Conservation (phyloP, 2,888 invertebrate genomes). For the Alsophila aescularia region DNA sequence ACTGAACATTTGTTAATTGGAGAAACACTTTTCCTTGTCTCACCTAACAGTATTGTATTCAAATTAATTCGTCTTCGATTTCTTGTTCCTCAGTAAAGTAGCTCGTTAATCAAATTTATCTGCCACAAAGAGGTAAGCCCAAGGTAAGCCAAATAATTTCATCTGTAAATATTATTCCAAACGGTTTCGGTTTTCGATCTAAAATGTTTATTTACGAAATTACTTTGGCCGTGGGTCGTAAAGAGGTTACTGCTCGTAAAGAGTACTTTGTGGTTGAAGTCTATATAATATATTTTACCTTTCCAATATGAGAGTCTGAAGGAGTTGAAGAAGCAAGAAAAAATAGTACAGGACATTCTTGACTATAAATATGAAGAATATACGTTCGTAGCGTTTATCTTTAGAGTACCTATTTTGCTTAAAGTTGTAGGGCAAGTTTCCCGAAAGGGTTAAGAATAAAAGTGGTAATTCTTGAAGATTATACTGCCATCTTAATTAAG, state of each 20-base stretch:
- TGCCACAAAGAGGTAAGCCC: slow-evolving; percentile 11
- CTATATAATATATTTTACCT: slow-evolving; percentile 5
- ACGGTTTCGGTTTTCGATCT: slow-evolving; percentile 17
- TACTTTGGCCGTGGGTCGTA: slow-evolving; percentile 26
- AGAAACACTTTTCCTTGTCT: too few relatives aligned
- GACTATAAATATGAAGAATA: too few relatives aligned
- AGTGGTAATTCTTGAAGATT: too few relatives aligned
- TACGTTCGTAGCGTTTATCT: not conserved
- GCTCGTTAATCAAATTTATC: slow-evolving; percentile 14
- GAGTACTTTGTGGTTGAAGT: slow-evolving; percentile 21
- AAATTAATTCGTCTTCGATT: too few relatives aligned
- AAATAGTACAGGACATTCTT: not conserved
- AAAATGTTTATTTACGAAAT: slow-evolving; percentile 36
- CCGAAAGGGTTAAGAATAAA: too few relatives aligned
- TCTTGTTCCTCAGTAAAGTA: too few relatives aligned
- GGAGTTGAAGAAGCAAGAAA: not conserved
- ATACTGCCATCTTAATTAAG: too few relatives aligned
- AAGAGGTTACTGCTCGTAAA: slow-evolving; percentile 28
- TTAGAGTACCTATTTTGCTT: too few relatives aligned
- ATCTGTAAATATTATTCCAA: slow-evolving; percentile 14
- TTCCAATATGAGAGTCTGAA: not conserved
- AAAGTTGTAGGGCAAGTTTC: too few relatives aligned
- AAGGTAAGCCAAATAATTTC: slow-evolving; percentile 14
- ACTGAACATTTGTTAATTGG: too few relatives aligned
- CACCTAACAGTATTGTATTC: too few relatives aligned